Conservation (phyloP, 2,888 invertebrate species). For the Callimorpha dominula region DNA sequence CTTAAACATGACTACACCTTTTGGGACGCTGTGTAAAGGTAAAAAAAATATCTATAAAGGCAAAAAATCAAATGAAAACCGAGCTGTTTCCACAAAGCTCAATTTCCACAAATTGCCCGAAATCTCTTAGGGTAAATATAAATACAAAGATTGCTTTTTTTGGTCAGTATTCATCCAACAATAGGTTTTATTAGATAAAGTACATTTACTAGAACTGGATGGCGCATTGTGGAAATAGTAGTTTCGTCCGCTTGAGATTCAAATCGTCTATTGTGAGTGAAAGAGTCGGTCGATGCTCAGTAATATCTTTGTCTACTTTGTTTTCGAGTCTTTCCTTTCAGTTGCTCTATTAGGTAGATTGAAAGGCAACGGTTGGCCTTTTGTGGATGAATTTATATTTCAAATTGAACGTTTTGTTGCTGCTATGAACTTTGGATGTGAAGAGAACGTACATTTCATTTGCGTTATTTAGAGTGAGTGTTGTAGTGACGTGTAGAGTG, state of each 20-base stretch:
- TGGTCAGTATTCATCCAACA: conserved; percentile 30
- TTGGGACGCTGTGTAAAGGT: background rate
- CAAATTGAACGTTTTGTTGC: conserved; percentile 10
- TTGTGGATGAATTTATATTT: background rate
- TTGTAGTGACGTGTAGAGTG: background rate
- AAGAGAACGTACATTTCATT: background rate
- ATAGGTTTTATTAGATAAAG: conserved; percentile 50
- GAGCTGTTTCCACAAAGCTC: too few relatives aligned
- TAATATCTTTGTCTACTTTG: conserved; percentile 9
- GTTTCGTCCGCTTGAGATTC: conserved; percentile 51
- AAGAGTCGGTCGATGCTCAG: conserved; percentile 32
- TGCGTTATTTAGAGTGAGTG: background rate
- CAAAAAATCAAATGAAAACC: background rate
- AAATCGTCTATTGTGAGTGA: conserved; percentile 50
- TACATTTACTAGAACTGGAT: conserved; percentile 51
- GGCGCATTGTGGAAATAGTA: conserved; percentile 39
- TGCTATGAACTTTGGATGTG: background rate
- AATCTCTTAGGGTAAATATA: conserved; percentile 18
- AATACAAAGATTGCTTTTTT: conserved; percentile 24
- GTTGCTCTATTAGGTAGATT: conserved; percentile 7
- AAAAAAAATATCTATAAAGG: background rate
- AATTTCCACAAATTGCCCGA: background rate
- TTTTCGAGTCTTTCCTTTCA: conserved; percentile 15
- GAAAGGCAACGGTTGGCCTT: conserved; percentile 1
- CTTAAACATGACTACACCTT: background rate